Conservation (phyloP, 1,140 invertebrate species). For the Glomeris maerens region DNA sequence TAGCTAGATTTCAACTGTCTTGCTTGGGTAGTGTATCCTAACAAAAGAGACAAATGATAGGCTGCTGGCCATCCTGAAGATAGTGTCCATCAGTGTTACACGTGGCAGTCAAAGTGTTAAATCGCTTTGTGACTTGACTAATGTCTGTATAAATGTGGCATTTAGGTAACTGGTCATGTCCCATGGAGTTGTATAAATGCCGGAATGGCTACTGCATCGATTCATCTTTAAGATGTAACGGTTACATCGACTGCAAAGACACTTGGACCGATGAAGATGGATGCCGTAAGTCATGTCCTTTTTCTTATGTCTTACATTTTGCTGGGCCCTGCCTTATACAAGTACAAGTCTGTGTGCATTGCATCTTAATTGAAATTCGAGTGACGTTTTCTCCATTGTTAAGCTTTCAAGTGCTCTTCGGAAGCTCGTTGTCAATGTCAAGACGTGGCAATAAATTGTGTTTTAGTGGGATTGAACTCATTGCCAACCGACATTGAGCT, state of each 20-base stretch:
- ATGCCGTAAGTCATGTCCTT: slow-evolving; percentile 23
- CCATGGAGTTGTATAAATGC: slow-evolving; percentile 5
- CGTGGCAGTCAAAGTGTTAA: too few relatives aligned
- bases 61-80: too few relatives aligned
- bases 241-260: slow-evolving; percentile 29
- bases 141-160: too few relatives aligned
- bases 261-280: slow-evolving; percentile 32
- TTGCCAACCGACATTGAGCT: slow-evolving; percentile 26
- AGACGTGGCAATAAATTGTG: slow-evolving; percentile 29
- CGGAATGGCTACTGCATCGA: slow-evolving; percentile 4
- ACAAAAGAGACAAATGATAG: too few relatives aligned
- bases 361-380: neutral
- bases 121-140: too few relatives aligned
- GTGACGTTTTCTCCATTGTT: neutral
- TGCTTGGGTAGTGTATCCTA: too few relatives aligned
- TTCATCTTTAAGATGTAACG: slow-evolving; percentile 27
- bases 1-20: too few relatives aligned
- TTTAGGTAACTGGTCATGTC: slow-evolving; percentile 5
- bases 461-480: slow-evolving; percentile 16
- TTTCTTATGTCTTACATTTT: neutral
- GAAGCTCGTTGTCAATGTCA: slow-evolving; percentile 25
- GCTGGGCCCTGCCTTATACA: slow-evolving; percentile 3
- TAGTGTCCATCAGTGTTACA: too few relatives aligned
- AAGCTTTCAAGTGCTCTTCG: slow-evolving; percentile 26
- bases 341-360: neutral